phyloP scores from a whole-genome alignment of 2,888 invertebrate species.

The Chrysodeixis includens region DNA sequence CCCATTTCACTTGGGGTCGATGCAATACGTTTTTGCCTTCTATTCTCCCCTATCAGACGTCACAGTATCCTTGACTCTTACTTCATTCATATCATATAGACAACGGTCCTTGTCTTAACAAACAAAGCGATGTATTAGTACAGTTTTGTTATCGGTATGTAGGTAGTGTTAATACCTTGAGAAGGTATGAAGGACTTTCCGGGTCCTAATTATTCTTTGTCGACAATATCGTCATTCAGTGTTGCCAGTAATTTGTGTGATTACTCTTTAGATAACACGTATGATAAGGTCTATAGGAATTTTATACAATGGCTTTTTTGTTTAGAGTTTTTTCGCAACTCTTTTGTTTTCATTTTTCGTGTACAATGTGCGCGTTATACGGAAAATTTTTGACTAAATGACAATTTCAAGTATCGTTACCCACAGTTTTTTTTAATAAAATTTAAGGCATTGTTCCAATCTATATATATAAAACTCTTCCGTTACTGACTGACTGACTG shows the following conservation, averaged over 20 bases:
- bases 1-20: too few relatives aligned
- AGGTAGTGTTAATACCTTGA: slow-evolving; percentile 9
- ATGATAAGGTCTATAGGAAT: neutral
- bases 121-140: slow-evolving; percentile 31
- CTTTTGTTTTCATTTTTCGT: neutral
- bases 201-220: neutral
- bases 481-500: too few relatives aligned
- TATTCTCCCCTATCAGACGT: too few relatives aligned
- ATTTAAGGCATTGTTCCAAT: too few relatives aligned
- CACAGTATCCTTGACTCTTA: too few relatives aligned
- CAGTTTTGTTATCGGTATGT: slow-evolving; percentile 18
- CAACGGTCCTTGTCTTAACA: slow-evolving; percentile 10
- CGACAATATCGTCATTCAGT: neutral
- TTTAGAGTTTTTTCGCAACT: neutral
- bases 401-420: too few relatives aligned
- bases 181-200: neutral
- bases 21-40: too few relatives aligned
- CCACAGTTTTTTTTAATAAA: too few relatives aligned
- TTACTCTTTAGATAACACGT: neutral
- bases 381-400: too few relatives aligned
- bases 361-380: too few relatives aligned
- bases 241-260: neutral
- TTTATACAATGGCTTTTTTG: neutral
- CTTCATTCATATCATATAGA: too few relatives aligned
- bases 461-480: too few relatives aligned